Percentiles rank a stretch among this genome's conserved stretches.
Conservation (phyloP, 2,113 vertebrate genomes). For the Equus przewalskii region DNA sequence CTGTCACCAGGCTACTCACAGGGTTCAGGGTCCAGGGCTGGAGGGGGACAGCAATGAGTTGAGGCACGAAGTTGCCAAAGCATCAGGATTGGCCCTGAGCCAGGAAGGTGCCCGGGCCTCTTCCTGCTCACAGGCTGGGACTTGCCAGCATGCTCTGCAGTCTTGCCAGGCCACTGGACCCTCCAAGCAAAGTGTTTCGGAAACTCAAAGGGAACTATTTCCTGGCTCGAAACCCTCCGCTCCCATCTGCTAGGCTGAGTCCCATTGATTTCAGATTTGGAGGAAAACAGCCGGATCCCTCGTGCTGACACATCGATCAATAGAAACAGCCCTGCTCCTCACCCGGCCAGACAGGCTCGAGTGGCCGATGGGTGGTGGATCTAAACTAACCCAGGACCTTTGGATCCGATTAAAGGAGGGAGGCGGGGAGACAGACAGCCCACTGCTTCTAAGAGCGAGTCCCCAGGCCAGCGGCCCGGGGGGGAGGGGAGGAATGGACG, state of each 20-base stretch:
- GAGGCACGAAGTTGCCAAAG: background rate
- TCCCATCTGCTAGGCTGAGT: background rate
- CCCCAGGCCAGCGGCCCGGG: background rate
- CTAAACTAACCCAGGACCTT: background rate
- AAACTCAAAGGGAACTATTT: slow-evolving; percentile 49
- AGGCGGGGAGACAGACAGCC: background rate
- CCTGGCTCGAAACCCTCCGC: background rate
- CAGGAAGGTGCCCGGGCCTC: background rate
- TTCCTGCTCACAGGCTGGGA: background rate
- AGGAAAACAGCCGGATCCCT: slow-evolving; percentile 61
- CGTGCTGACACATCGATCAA: background rate
- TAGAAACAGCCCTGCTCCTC: background rate
- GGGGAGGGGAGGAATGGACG: background rate
- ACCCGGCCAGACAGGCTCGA: background rate
- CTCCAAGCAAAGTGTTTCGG: background rate
- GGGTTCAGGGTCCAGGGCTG: background rate
- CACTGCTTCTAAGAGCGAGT: background rate
- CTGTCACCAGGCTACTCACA: background rate
- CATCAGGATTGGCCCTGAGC: background rate
- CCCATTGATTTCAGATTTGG: slow-evolving; percentile 64
- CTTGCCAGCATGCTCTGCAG: slow-evolving; percentile 38
- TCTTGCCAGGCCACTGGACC: background rate
- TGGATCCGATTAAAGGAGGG: background rate
- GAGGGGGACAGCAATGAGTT: background rate
- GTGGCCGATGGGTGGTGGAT: background rate